These are phyloP conservation scores for Eufriesea mexicana DNA, from an alignment of 1,140 invertebrate genomes.

Conservation along the genomic window DNA sequence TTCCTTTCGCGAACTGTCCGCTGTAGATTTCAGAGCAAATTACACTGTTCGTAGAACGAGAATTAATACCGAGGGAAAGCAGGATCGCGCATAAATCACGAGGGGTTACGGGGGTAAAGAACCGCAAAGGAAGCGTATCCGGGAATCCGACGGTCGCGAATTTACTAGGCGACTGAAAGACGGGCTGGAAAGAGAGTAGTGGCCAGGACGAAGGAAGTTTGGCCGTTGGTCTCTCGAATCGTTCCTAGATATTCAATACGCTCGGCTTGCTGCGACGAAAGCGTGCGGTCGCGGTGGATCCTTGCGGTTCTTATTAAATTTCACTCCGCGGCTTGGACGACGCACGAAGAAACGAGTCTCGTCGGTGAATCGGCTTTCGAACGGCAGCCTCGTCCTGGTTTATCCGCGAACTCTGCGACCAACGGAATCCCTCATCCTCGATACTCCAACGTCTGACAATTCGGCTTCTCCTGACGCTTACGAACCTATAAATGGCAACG, in stretches of 20 bases:
- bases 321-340: background rate
- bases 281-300: background rate
- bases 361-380: conserved; percentile 10
- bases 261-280: background rate
- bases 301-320: conserved; percentile 43
- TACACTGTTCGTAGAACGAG: background rate
- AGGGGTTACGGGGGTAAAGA: background rate
- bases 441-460: no score
- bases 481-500: no score
- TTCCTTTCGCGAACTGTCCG: background rate
- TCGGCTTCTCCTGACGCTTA: no score
- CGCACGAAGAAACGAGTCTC: background rate
- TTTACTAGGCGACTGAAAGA: background rate
- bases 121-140: no score
- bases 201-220: background rate
- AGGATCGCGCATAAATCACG: background rate
- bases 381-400: background rate
- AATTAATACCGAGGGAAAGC: background rate
- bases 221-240: background rate
- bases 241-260: background rate
- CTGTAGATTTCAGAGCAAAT: background rate
- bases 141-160: background rate
- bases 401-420: background rate
- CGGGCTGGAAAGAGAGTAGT: background rate
- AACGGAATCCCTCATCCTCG: no score